Base-by-base conservation (phyloP, 2,113 vertebrate species). In the Bubo blakistoni region DNA sequence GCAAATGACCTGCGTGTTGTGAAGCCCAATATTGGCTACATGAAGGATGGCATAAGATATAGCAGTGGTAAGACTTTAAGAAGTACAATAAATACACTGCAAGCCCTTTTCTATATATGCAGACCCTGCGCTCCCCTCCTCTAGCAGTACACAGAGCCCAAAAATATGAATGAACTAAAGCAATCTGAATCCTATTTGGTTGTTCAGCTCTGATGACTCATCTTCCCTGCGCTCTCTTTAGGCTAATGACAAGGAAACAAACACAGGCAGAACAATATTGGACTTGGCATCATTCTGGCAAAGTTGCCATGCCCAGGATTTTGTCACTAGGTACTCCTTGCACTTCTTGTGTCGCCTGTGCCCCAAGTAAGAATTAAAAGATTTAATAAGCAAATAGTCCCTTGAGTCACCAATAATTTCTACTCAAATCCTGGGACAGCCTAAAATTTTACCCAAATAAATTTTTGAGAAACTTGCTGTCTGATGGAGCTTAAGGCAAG, bases 371-470 rank as follows among this genome's bases (percentile, higher is more conserved):
- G 47, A 92, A 57, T 25, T 44, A 67, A 61, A 61, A 57, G 51
- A 8, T 82, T 90, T 87, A 58, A 72, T n/a, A 90, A 44, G 27
- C 24, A 59, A 62, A 55, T 10, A 7, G 4, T 16, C 62, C 85
- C 66, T 79, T 11, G 34, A 86, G 34, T 10, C 69, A 40, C 9
- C 44, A 70, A 10, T 20, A 38, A 71, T n/a, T 78, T 81, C 47
- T 67, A 29, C 22, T 69, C 0, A 0, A 71, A 55, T 32, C 32
- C 32, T 4, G 1, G 11, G 17, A 74, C 16, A 67, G 47, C 16
- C 78, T 58, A 51, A 84, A 85, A 32, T 59, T 71, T 67, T 14
- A 36, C 42, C 32, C 47, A 72, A 46, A 62, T 19, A 55, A 8
- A 12, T 69, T 57, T 47, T 49, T 47, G 22, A 70, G 63, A 54